These are phyloP conservation scores for Chloroceryle inda DNA, from an alignment of 2,797 vertebrate species.

Conservation along the genomic window DNA sequence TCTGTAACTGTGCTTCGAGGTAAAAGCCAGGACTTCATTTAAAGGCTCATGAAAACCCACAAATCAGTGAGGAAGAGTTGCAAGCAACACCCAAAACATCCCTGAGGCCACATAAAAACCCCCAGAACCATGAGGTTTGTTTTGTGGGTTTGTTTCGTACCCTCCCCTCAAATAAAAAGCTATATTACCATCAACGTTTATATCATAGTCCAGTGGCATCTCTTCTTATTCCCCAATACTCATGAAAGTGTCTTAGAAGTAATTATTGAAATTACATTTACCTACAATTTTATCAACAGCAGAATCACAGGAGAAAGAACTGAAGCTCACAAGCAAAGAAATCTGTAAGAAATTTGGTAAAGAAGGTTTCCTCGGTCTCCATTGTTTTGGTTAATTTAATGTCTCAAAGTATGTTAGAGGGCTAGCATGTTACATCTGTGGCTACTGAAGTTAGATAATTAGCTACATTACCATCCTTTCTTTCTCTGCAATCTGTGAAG, in stretches of 20 bases:
- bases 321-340: background rate
- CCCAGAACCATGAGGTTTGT: background rate
- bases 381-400: background rate
- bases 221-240: background rate
- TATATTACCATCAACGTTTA: background rate
- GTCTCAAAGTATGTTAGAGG: background rate
- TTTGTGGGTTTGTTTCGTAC: background rate
- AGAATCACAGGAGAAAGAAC: background rate
- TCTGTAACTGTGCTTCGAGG: background rate
- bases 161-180: background rate
- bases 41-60: background rate
- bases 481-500: background rate
- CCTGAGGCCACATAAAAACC: background rate
- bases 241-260: background rate
- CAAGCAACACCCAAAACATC: background rate
- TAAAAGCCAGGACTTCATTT: background rate
- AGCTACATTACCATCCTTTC: background rate
- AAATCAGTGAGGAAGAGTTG: background rate
- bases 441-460: background rate
- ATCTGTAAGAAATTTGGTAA: background rate
- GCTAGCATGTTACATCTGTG: background rate
- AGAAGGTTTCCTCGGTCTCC: background rate
- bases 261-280: background rate
- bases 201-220: background rate
- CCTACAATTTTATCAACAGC: background rate